phyloP scores from a whole-genome alignment of 2,888 invertebrate species.

The Rotaria socialis region DNA sequence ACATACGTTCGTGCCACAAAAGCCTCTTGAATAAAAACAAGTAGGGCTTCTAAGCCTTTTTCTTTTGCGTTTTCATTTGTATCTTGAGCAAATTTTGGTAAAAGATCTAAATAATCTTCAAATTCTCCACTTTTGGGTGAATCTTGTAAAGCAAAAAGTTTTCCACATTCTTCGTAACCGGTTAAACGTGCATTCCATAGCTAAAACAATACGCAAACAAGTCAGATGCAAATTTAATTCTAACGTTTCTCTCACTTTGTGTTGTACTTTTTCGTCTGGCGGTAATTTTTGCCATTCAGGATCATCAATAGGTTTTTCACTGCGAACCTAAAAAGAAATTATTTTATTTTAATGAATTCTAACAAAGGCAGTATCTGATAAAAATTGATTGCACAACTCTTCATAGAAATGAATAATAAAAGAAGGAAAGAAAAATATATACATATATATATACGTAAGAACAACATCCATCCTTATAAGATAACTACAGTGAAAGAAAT shows the following conservation, averaged over 20 bases:
- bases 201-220: conserved; percentile 50
- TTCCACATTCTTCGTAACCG: conserved; percentile 87
- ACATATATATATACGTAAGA: too few species aligned
- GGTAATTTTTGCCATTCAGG: conserved; percentile 60
- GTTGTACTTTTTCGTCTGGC: conserved; percentile 81
- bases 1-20: conserved; percentile 64
- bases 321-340: too few species aligned
- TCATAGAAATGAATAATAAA: background rate
- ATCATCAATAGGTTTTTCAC: conserved; percentile 49
- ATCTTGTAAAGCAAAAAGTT: conserved; percentile 74
- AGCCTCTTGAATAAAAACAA: conserved; percentile 85
- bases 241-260: conserved; percentile 67
- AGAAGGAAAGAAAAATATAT: background rate
- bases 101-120: conserved; percentile 78
- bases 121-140: conserved; percentile 91
- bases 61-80: conserved; percentile 92
- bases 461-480: background rate
- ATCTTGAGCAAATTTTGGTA: conserved; percentile 89
- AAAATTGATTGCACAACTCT: background rate
- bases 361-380: background rate
- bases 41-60: conserved; percentile 83
- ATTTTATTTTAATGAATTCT: background rate
- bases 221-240: background rate
- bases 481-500: background rate
- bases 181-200: conserved; percentile 89